Base-by-base conservation (phyloP, 1,140 invertebrate species). In the Trichoplusia ni region DNA sequence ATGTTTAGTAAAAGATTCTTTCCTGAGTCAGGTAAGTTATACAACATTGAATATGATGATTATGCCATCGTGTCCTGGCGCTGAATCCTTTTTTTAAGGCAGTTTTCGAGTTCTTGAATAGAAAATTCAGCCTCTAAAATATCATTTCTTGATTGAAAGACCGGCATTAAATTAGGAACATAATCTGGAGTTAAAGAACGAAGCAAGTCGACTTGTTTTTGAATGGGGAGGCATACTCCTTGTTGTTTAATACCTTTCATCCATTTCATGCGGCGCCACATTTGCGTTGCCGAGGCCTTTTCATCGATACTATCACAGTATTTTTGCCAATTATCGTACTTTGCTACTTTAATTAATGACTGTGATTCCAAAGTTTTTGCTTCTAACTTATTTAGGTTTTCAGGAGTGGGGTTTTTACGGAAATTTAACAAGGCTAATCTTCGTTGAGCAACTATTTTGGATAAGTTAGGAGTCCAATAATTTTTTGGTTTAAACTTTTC, bases 401-500 rank as follows among this genome's bases (percentile, higher is more conserved):
- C n/a, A 14, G 77, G 70, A 0, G 70, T 78, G 0, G 73, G 79
- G 23, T 79, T 81, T 8, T 53, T 19, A 9, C 74, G 47, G 21
- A 81, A 74, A 4, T 44, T 44, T 8, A 21, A 37, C 1, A 82
- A 19, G 8, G 77, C 77, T 35, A 77, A 29, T 16, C 79, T 59
- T 8, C 75, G 25, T 19, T 71, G 14, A 5, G 79, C 75, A 4
- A 79, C 69, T 21, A 53, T 13, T 37, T 63, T 25, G 1, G 77
- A 82, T 18, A 77, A 37, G 14, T 18, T 0, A 13, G 51, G 37
- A 44, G 42, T 56, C 73, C 77, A 82, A 44, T 82, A 80, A 5
- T 13, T 21, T 61, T 75, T 73, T n/a, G 72, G 69, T 16, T 19
- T 61, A 66, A 81, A 78, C 35, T 64, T 66, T 9, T 14, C 31